Evolutionary conservation across 2,888 invertebrate species (phyloP).

Genomic region (Eledone cirrhosa): DNA sequence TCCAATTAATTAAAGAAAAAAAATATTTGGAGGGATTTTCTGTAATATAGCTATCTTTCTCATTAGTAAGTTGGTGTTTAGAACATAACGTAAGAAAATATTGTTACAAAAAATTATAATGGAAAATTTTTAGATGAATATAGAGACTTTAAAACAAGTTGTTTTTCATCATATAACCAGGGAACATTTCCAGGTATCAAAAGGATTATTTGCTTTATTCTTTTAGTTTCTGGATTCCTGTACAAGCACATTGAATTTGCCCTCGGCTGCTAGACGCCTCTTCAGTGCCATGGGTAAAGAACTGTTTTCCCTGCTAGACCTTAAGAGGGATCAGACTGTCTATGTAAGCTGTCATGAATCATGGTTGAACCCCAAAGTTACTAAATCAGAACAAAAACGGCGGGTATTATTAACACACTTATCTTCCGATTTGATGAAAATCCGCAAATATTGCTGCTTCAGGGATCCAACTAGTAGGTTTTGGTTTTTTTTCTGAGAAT

Average conservation of each 20-base stretch:
- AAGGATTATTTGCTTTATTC: too few relatives aligned
- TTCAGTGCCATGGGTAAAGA: conserved; percentile 65
- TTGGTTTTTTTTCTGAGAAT: neutral
- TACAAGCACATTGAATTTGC: conserved; percentile 60
- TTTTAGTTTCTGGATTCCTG: conserved; percentile 65
- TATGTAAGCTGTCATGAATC: conserved; percentile 64
- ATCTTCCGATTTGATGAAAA: conserved; percentile 62
- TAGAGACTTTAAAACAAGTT: too few relatives aligned
- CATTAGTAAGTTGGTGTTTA: too few relatives aligned
- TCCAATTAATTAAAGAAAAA: too few relatives aligned
- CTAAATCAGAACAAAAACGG: conserved; percentile 62
- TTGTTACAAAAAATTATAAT: too few relatives aligned
- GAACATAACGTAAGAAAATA: too few relatives aligned
- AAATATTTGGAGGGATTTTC: too few relatives aligned
- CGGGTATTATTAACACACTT: conserved; percentile 62
- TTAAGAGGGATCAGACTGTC: conserved; percentile 62
- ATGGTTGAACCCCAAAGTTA: conserved; percentile 64
- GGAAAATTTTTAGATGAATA: too few relatives aligned
- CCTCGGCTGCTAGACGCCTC: conserved; percentile 64
- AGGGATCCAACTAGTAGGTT: conserved; percentile 59
- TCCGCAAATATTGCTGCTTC: conserved; percentile 61
- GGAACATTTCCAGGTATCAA: too few relatives aligned
- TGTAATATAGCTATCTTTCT: too few relatives aligned
- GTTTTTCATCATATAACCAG: too few relatives aligned
- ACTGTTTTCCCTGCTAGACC: conserved; percentile 57